phyloP scores from a whole-genome alignment of 1,140 invertebrate species.

The Caenorhabditis brenneri region DNA sequence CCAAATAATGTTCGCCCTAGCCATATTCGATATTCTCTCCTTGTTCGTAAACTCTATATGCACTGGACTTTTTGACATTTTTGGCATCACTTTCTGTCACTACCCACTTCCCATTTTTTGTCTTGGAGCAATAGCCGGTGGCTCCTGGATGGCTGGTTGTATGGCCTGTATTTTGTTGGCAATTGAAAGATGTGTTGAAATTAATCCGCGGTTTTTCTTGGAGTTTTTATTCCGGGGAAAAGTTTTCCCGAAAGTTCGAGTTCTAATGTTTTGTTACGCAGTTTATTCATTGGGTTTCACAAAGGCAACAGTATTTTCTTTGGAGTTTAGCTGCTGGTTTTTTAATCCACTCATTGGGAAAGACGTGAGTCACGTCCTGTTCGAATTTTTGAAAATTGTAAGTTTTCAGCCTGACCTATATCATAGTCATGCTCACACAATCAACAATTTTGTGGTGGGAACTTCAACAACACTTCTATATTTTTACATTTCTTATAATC shows the following conservation, averaged over 20 bases:
- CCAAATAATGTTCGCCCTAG: conserved; percentile 34
- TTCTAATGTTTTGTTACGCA: neutral
- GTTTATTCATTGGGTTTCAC: neutral
- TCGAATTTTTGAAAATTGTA: no score
- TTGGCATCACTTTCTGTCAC: conserved; percentile 30
- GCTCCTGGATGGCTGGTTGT: neutral
- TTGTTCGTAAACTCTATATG: neutral
- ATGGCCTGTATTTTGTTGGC: conserved; percentile 16
- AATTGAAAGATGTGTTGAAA: conserved; percentile 1
- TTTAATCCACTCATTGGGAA: conserved; percentile 4
- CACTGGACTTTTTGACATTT: conserved; percentile 19
- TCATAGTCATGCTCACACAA: neutral
- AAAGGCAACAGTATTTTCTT: neutral
- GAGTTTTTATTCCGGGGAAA: neutral
- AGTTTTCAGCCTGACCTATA: neutral
- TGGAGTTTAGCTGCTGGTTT: neutral
- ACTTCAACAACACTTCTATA: neutral
- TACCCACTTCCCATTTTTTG: neutral
- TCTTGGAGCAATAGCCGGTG: neutral
- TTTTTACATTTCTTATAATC: neutral
- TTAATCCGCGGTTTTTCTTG: neutral
- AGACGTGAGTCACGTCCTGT: no score
- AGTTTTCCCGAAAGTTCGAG: neutral
- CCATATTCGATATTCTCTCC: conserved; percentile 30
- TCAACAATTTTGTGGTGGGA: neutral